These are phyloP conservation scores for Halesus radiatus DNA, from an alignment of 1,140 invertebrate species.

Conservation along the genomic window DNA sequence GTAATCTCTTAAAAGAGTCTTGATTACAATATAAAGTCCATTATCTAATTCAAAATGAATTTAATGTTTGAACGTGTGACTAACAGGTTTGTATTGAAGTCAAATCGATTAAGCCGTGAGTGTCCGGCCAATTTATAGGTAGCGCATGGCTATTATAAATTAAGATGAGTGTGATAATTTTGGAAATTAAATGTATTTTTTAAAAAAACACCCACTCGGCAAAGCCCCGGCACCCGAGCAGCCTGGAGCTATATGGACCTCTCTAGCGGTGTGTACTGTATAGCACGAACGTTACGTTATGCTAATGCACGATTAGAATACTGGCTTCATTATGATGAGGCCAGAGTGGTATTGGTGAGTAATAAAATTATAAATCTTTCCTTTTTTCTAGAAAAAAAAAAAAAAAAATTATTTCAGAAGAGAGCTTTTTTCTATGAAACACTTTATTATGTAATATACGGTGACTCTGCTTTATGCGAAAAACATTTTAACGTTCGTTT, in stretches of 20 bases:
- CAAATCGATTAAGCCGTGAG: background rate
- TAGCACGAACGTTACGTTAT: slow-evolving; percentile 33
- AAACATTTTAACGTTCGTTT: too few species aligned
- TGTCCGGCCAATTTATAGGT: slow-evolving; percentile 5
- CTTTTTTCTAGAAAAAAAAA: too few species aligned
- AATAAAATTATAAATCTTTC: background rate
- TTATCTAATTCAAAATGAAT: slow-evolving; percentile 6
- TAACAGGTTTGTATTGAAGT: slow-evolving; percentile 7
- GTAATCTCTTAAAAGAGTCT: background rate
- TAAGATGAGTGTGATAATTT: slow-evolving; percentile 22
- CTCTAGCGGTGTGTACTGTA: background rate
- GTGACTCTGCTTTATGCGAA: too few species aligned
- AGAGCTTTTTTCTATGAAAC: too few species aligned
- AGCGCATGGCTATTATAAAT: slow-evolving; percentile 10
- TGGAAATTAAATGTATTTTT: slow-evolving; percentile 28
- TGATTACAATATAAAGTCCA: slow-evolving; percentile 1
- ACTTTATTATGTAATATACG: too few species aligned
- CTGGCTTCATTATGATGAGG: slow-evolving; percentile 16
- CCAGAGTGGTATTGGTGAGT: background rate
- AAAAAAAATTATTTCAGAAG: too few species aligned
- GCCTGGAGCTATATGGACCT: background rate
- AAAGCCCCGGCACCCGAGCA: background rate
- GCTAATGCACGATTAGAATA: slow-evolving; percentile 27
- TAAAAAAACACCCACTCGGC: slow-evolving; percentile 11
- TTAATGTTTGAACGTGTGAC: background rate